phyloP scores from a whole-genome alignment of 2,797 vertebrate genomes.

The Falco berigora region DNA sequence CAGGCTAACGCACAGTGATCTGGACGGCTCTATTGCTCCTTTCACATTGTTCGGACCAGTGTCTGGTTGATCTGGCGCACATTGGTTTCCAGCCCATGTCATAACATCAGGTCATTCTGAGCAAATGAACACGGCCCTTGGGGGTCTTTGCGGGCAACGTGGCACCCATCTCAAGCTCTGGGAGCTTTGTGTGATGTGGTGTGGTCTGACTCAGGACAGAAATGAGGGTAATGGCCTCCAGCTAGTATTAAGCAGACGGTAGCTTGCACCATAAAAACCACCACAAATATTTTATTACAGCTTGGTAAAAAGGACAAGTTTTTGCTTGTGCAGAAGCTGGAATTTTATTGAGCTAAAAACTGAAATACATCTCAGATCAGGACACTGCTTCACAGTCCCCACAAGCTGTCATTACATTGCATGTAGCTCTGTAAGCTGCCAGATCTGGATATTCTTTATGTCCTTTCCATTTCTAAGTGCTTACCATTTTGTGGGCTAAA shows the following conservation, averaged over 20 bases:
- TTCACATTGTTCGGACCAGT: fast-evolving
- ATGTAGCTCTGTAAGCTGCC: background rate
- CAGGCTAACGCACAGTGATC: background rate
- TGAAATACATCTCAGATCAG: background rate
- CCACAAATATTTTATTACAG: background rate
- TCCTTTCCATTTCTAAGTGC: background rate
- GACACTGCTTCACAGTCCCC: background rate
- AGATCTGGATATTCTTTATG: background rate
- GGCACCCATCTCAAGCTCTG: background rate
- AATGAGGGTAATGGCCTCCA: background rate
- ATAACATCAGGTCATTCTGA: background rate
- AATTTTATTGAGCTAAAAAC: background rate
- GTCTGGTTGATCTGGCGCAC: background rate
- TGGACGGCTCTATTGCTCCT: background rate
- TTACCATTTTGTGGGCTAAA: background rate
- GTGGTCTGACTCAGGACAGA: background rate
- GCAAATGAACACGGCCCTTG: background rate
- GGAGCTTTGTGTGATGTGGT: background rate
- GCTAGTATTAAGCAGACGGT: background rate
- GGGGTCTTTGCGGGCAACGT: background rate
- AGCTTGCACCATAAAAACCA: background rate
- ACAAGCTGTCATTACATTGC: background rate
- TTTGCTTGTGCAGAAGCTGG: background rate
- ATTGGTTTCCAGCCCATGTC: background rate
- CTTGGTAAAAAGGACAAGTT: background rate